Evolutionary conservation across 2,888 invertebrate species (phyloP), one percentile per base, ranked within the genome.

Genomic region (Xestia ashworthii): DNA sequence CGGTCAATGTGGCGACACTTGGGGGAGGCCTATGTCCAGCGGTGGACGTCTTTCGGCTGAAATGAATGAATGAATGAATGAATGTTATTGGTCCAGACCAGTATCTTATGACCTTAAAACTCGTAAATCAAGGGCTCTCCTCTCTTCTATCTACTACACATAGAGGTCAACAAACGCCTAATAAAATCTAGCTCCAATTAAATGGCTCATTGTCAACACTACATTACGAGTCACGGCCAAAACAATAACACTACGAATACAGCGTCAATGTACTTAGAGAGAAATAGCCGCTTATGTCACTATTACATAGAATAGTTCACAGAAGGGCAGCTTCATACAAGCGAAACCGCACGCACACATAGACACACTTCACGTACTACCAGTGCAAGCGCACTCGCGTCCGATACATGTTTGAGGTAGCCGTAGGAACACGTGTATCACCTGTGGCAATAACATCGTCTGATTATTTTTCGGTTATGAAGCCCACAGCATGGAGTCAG

Each of bases 231-330:
- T 81, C 87, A 85, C 22, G 86, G 82, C n/a, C 86, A 19, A 72
- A 86, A 66, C 64, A 86, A 85, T 85, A 60, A 71, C 48, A 14
- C 55, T 55, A 55, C 53, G 16, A 58, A 60, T 50, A n/a, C 16
- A 70, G 41, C 62, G 78, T 82, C 76, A 70, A 76, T 74, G 73
- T 75, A 81, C 77, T 84, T 71, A 73, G 48, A 68, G 74, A 76
- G 80, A 84, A 86, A 84, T 82, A 77, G 64, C n/a, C 62, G 62
- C 71, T 81, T 83, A 81, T 74, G 70, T 65, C 80, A 82, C 48
- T 50, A 2, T 9, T 12, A 25, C 1, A 62, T 11, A 1, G 0
- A 62, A 44, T 8, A 16, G 4, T 22, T 32, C 0, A 1, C 78
- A 77, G 77, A 62, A 77, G 78, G 50, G 12, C 14, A 3, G 1